Conservation (phyloP, 2,797 vertebrate species). For the Molossus alvarezi region DNA sequence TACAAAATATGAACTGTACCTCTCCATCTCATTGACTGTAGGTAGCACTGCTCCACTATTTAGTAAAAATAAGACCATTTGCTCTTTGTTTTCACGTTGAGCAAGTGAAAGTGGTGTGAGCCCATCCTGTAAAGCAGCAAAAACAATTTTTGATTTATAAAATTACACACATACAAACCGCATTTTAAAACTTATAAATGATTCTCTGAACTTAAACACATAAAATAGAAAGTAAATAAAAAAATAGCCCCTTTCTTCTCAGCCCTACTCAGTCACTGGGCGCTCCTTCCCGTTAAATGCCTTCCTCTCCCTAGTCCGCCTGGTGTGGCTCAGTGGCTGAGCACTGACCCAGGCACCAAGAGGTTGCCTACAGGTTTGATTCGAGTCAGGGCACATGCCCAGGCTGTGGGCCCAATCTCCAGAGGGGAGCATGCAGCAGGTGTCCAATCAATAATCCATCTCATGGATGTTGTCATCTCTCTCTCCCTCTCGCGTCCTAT, state of each 20-base stretch:
- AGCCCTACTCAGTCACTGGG: background rate
- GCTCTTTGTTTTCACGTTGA: slow-evolving; percentile 92
- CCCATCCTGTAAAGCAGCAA: slow-evolving; percentile 91
- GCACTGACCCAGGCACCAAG: too few relatives aligned
- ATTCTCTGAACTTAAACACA: background rate
- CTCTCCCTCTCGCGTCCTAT: too few relatives aligned
- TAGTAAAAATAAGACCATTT: slow-evolving; percentile 94
- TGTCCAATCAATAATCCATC: too few relatives aligned
- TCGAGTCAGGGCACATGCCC: too few relatives aligned
- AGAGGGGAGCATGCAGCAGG: too few relatives aligned
- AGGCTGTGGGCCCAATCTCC: too few relatives aligned
- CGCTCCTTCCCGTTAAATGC: background rate
- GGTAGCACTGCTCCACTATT: slow-evolving; percentile 90
- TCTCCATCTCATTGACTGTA: slow-evolving; percentile 88
- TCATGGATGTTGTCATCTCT: too few relatives aligned
- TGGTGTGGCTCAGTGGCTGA: too few relatives aligned
- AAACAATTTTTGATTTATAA: slow-evolving; percentile 36
- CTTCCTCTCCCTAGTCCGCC: background rate
- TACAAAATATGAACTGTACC: slow-evolving; percentile 83
- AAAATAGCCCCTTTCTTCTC: background rate
- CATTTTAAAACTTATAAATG: background rate
- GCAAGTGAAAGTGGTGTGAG: slow-evolving; percentile 94
- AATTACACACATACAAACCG: background rate
- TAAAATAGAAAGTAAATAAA: background rate
- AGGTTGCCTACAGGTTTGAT: too few relatives aligned